A percentile compares a stretch with the other conserved stretches of the same genome.
phyloP scores from a whole-genome alignment of 1,140 invertebrate genomes.

The Tetragonula clypearis region DNA sequence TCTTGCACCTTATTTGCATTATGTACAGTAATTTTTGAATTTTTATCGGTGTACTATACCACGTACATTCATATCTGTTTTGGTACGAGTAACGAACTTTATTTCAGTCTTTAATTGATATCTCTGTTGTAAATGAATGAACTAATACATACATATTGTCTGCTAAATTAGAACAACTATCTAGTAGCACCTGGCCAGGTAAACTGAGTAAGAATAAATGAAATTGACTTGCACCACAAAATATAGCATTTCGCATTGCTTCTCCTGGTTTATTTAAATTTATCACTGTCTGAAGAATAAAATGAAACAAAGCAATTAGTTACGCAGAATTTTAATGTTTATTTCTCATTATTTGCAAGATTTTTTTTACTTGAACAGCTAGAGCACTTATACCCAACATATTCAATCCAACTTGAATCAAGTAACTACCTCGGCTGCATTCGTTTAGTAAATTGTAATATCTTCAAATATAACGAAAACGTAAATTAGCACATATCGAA shows the following conservation, averaged over 20 bases:
- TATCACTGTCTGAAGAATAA: background rate
- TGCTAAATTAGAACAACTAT: background rate
- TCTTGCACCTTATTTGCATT: background rate
- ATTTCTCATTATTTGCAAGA: background rate
- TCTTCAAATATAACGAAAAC: background rate
- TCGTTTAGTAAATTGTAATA: background rate
- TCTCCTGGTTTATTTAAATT: background rate
- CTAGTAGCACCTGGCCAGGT: background rate
- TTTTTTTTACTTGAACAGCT: slow-evolving; percentile 13
- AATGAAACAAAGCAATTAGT: accelerated
- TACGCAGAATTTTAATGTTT: background rate
- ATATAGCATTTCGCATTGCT: background rate
- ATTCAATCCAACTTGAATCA: background rate
- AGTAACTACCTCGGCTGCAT: background rate
- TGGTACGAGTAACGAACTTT: too few relatives aligned
- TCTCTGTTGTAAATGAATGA: too few relatives aligned
- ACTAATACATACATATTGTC: background rate
- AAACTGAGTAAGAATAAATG: background rate
- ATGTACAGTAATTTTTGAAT: background rate
- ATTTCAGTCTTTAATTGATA: too few relatives aligned
- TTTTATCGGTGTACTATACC: background rate
- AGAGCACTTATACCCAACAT: background rate
- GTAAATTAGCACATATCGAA: background rate
- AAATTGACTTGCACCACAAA: background rate
- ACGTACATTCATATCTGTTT: background rate